phyloP scores from a whole-genome alignment of 2,888 invertebrate genomes.

The Noctua comes region DNA sequence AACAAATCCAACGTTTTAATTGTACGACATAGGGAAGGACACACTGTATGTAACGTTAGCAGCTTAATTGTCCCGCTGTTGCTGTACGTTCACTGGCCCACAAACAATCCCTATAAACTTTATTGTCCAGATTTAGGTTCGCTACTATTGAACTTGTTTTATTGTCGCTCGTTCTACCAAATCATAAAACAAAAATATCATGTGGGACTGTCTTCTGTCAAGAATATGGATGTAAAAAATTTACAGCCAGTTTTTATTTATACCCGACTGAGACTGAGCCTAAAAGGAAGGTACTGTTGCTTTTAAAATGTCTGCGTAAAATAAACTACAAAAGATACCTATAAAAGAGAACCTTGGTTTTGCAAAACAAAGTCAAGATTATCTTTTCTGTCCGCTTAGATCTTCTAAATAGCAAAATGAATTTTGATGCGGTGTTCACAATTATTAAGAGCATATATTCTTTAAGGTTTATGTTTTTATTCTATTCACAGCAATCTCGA shows the following conservation, averaged over 20 bases:
- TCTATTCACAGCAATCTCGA: not conserved
- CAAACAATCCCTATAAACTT: constrained; percentile 56
- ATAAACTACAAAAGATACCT: not conserved
- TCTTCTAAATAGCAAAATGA: not conserved
- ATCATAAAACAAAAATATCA: constrained; percentile 44
- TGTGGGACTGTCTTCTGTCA: not conserved
- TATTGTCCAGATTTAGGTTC: constrained; percentile 45
- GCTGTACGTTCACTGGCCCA: constrained; percentile 27
- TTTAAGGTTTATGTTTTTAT: not conserved
- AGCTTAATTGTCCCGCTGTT: not conserved
- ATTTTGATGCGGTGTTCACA: not conserved
- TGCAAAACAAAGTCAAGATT: not conserved
- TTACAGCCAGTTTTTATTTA: not conserved
- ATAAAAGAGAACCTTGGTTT: not conserved
- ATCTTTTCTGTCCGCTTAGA: not conserved
- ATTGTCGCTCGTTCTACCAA: constrained; percentile 22
- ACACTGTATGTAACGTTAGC: not conserved
- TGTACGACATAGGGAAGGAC: not conserved
- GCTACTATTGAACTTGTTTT: constrained; percentile 44
- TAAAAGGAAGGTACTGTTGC: not conserved
- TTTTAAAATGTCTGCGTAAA: not conserved
- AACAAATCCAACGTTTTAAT: constrained; percentile 14
- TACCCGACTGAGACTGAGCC: not conserved
- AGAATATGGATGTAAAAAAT: not conserved
- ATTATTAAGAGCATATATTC: not conserved